Conservation (phyloP, 1,140 invertebrate species). For the Rhopalosiphum maidis region DNA sequence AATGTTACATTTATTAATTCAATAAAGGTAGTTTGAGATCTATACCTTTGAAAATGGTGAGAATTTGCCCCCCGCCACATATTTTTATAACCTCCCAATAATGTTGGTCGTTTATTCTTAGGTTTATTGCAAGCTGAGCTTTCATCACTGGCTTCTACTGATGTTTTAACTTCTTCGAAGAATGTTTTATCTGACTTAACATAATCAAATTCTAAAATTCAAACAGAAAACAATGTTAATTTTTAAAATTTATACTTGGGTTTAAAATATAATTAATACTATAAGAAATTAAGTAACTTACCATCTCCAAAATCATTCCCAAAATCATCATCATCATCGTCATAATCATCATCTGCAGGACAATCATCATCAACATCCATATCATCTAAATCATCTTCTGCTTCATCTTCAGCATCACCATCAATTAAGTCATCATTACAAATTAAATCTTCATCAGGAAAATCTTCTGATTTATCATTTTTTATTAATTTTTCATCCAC, state of each 20-base stretch:
- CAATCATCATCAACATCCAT: slow-evolving; percentile 27
- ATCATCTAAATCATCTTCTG: slow-evolving; percentile 40
- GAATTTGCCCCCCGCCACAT: neutral
- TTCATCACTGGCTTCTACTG: neutral
- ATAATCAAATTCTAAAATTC: slow-evolving; percentile 22
- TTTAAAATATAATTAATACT: neutral
- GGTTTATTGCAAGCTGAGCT: neutral
- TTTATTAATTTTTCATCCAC: slow-evolving; percentile 22
- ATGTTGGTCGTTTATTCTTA: slow-evolving; percentile 37
- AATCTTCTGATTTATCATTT: slow-evolving; percentile 38
- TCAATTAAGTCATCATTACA: slow-evolving; percentile 27
- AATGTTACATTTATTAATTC: neutral
- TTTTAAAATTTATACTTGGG: neutral
- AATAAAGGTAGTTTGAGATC: neutral
- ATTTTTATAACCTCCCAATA: slow-evolving; percentile 8
- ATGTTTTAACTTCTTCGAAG: neutral
- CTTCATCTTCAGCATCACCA: slow-evolving; percentile 33
- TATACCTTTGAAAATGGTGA: slow-evolving; percentile 44
- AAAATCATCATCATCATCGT: slow-evolving; percentile 20
- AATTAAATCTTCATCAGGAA: neutral
- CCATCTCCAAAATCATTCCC: slow-evolving; percentile 27
- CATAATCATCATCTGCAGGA: slow-evolving; percentile 19
- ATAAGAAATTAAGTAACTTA: neutral
- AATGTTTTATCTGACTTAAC: slow-evolving; percentile 28
- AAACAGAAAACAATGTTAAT: neutral